Percentiles rank a stretch among this genome's conserved stretches.
Conservation (phyloP, 2,888 invertebrate species). For the Drosophila leonis region DNA sequence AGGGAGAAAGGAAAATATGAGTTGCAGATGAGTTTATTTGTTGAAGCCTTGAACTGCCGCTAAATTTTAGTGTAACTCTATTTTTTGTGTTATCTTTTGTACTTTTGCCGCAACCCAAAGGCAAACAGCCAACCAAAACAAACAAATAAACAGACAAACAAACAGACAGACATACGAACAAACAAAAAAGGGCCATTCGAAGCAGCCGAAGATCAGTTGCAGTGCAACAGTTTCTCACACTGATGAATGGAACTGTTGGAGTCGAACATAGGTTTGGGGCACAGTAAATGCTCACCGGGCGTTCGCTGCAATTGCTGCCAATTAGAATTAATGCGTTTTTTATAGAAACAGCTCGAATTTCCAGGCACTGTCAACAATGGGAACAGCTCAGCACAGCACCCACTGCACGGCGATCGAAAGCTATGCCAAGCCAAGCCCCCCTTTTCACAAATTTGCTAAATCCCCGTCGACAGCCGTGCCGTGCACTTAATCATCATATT, state of each 20-base stretch:
- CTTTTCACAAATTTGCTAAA: conserved; percentile 20
- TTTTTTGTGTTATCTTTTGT: conserved; percentile 69
- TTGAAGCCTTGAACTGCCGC: conserved; percentile 71
- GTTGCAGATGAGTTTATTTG: conserved; percentile 65
- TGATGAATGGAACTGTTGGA: conserved; percentile 24
- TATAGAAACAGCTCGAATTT: conserved; percentile 72
- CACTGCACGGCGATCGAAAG: conserved; percentile 17
- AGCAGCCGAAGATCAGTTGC: conserved; percentile 8
- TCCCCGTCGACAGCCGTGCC: conserved; percentile 51
- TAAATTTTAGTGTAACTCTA: conserved; percentile 78
- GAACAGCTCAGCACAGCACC: conserved; percentile 47
- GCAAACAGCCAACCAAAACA: conserved; percentile 38
- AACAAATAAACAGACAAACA: conserved; percentile 6
- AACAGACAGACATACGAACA: conserved; percentile 34
- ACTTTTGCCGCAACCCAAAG: conserved; percentile 67
- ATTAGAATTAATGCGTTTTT: conserved; percentile 83
- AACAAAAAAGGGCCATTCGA: conserved; percentile 13
- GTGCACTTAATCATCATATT: conserved; percentile 76
- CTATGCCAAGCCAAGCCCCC: conserved; percentile 8
- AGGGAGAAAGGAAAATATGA: background rate
- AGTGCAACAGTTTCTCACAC: conserved; percentile 50
- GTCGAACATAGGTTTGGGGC: conserved; percentile 10
- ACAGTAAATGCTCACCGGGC: conserved; percentile 57
- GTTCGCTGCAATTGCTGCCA: conserved; percentile 77
- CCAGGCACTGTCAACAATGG: conserved; percentile 55